phyloP scores from a whole-genome alignment of 1,140 invertebrate genomes.

The Ericerus pela region DNA sequence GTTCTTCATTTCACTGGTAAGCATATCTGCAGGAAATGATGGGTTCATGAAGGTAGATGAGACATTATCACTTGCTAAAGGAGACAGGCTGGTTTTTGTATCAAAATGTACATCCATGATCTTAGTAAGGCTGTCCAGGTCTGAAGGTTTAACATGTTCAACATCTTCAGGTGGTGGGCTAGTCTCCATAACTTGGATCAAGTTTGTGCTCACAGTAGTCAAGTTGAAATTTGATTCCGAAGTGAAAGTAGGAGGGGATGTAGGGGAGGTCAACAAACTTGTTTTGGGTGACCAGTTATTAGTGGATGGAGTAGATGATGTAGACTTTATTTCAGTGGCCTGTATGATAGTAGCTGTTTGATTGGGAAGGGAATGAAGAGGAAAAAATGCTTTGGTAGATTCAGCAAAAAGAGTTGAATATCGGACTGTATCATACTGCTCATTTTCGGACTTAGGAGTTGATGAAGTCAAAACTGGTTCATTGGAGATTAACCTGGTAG shows the following conservation, averaged over 20 bases:
- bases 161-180: background rate
- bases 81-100: background rate
- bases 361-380: background rate
- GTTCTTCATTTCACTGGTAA: slow-evolving; percentile 3
- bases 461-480: background rate
- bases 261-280: no score
- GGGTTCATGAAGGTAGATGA: background rate
- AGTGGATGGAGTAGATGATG: no score
- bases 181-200: background rate
- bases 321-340: no score
- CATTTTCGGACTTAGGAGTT: background rate
- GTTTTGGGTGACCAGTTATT: no score
- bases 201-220: background rate
- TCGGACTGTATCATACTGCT: no score
- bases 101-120: background rate
- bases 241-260: no score
- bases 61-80: background rate
- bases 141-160: background rate
- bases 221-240: no score
- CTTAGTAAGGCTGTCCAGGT: background rate
- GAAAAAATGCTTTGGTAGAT: no score
- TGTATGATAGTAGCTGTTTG: background rate
- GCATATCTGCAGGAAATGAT: background rate
- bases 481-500: background rate
- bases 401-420: no score